Conservation (phyloP, 2,797 vertebrate species). For the Taeniopygia guttata region DNA sequence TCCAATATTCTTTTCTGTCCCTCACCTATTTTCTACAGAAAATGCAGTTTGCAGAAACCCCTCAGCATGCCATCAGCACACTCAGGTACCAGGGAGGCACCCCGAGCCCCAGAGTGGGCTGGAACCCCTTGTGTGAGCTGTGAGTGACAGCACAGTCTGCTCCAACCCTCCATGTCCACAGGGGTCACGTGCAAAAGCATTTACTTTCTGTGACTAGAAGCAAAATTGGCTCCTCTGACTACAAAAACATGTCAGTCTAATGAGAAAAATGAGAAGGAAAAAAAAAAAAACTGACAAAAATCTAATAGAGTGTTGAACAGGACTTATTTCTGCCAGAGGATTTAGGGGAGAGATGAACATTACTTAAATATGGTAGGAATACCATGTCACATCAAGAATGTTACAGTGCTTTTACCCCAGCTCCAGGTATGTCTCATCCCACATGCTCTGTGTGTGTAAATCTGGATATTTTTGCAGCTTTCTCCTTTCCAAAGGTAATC, state of each 20-base stretch:
- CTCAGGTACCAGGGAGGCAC: background rate
- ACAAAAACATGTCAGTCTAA: background rate
- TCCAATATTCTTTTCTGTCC: background rate
- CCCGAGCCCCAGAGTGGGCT: background rate
- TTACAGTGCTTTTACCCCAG: background rate
- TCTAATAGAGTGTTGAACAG: background rate
- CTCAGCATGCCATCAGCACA: background rate
- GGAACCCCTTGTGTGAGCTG: background rate
- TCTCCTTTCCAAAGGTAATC: slow-evolving; percentile 10
- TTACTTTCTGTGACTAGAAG: background rate
- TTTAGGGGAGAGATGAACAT: background rate
- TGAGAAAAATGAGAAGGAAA: background rate
- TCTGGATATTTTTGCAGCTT: background rate
- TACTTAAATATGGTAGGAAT: background rate
- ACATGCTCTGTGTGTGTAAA: background rate
- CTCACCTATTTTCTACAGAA: background rate
- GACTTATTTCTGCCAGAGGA: background rate
- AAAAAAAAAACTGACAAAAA: background rate
- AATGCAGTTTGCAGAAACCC: background rate
- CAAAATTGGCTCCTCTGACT: background rate
- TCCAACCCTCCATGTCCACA: background rate
- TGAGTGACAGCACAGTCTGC: background rate
- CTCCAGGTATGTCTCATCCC: background rate
- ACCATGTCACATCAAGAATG: background rate
- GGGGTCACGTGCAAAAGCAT: background rate